These are phyloP conservation scores for Apis dorsata DNA, from an alignment of 1,140 invertebrate genomes.

Conservation along the genomic window DNA sequence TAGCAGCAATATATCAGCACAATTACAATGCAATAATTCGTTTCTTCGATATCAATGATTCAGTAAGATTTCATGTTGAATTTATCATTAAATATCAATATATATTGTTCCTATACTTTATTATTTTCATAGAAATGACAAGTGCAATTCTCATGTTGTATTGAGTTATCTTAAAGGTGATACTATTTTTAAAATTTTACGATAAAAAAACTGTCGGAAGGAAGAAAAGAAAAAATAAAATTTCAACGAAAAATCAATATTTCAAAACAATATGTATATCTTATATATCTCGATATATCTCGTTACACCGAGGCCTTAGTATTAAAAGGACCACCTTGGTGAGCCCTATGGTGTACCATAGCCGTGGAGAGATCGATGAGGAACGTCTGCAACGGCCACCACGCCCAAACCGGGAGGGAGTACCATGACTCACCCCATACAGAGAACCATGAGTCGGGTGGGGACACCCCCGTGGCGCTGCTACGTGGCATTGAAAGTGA, in stretches of 20 bases:
- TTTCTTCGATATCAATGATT: background rate
- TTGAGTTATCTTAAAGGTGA: background rate
- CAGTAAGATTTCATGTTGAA: background rate
- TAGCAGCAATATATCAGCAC: background rate
- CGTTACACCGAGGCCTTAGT: background rate
- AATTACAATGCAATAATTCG: background rate
- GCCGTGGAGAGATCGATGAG: constrained; percentile 68
- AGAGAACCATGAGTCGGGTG: constrained; percentile 31
- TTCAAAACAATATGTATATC: background rate
- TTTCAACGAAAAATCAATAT: background rate
- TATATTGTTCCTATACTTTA: background rate
- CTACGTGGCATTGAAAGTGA: constrained; percentile 50
- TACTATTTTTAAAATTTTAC: background rate
- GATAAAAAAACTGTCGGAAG: background rate
- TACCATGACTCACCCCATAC: constrained; percentile 65
- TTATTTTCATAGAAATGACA: too few relatives aligned
- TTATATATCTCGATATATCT: background rate
- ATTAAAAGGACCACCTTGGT: constrained; percentile 42
- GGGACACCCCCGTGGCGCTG: constrained; percentile 43
- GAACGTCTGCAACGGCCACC: constrained; percentile 67
- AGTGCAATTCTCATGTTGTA: background rate
- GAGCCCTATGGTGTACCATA: constrained; percentile 61
- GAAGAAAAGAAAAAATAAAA: background rate
- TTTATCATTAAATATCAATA: background rate
- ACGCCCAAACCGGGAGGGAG: constrained; percentile 66